Base-by-base conservation (phyloP, 2,113 vertebrate species). In the Ceyx margarethae region DNA sequence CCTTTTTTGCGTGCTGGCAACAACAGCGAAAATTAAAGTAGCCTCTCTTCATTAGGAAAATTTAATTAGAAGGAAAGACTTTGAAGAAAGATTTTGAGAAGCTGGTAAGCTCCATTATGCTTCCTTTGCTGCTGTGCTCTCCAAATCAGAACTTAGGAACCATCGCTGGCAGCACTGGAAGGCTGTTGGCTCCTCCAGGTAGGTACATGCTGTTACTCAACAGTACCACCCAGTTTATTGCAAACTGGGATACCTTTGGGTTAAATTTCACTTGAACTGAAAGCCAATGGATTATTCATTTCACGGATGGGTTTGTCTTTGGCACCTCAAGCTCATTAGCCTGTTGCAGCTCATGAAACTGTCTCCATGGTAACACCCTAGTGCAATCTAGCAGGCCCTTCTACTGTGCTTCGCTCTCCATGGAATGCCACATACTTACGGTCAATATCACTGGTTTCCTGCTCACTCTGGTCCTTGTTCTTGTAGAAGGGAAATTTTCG, bases 401-500 rank as follows among this genome's bases (percentile, higher is more conserved):
- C 95, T 96, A 97, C 50, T 94, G 95, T 81, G 85, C 87, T 81
- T 71, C 1, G 25, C 73, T 91, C 87, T 87, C 85, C 96, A 86
- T 94, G 26, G 58, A 89, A 87, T 91, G 91, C 96, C 95, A 97
- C 96, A 95, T 99, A 99, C 99, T 99, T 99, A 99, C 99, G 99
- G 97, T 99, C 99, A 94, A 98, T 96, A 97, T 99, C 99, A 98
- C 99, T 99, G 95, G 98, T 99, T 98, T 99, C 99, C 98, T 98
- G 98, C 97, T 99, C 99, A 97, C 99, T 99, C 97, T 98, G 98
- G 97, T 99, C 99, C 99, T 99, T 99, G 99, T 98, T 99, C 99
- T 99, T 99, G 98, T 99, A 99, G 98, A 99, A 99, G 96, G 98
- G 98, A 97, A 99, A 99, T 98, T 99, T 99, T 99, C 99, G 98